Evolutionary conservation across 2,797 vertebrate species (phyloP).

Genomic region (Gouania willdenowi): DNA sequence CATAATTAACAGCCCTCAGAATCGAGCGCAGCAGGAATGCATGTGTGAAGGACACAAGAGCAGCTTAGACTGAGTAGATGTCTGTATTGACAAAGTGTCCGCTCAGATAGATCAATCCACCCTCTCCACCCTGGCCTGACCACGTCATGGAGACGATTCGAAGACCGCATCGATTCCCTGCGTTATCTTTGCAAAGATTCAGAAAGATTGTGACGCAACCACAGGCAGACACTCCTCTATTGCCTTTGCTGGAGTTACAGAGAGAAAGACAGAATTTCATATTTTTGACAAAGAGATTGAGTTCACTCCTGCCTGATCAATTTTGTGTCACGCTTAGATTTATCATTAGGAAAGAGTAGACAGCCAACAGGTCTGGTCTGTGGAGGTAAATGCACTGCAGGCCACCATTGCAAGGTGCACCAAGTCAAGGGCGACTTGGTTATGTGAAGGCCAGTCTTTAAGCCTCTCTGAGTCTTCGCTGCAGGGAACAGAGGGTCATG

Average conservation of each 20-base stretch:
- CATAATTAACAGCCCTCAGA: conserved; percentile 27
- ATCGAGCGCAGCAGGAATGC: conserved; percentile 10
- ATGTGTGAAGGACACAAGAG: conserved; percentile 55
- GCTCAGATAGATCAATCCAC: conserved; percentile 57
- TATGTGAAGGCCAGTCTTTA: conserved; percentile 13
- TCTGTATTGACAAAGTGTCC: conserved; percentile 63
- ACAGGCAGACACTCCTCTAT: neutral
- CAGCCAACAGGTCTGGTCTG: conserved; percentile 7
- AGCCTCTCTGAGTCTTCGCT: conserved; percentile 21
- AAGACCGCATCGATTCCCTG: conserved; percentile 44
- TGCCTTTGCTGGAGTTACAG: neutral
- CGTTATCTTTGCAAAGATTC: conserved; percentile 17
- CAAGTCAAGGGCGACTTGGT: conserved; percentile 31
- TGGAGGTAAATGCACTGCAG: neutral
- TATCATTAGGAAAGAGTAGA: neutral
- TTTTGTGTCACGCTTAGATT: conserved; percentile 16
- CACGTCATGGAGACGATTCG: conserved; percentile 45
- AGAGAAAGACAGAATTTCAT: neutral
- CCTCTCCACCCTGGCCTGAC: conserved; percentile 23
- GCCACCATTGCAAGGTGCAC: conserved; percentile 3
- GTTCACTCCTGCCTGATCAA: conserved; percentile 11
- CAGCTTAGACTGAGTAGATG: conserved; percentile 46
- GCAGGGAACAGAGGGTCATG: conserved; percentile 19
- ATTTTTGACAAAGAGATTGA: conserved; percentile 6
- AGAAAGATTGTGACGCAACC: neutral